Base-by-base conservation (phyloP, 2,888 invertebrate genomes). In the Sympetrum striolatum region DNA sequence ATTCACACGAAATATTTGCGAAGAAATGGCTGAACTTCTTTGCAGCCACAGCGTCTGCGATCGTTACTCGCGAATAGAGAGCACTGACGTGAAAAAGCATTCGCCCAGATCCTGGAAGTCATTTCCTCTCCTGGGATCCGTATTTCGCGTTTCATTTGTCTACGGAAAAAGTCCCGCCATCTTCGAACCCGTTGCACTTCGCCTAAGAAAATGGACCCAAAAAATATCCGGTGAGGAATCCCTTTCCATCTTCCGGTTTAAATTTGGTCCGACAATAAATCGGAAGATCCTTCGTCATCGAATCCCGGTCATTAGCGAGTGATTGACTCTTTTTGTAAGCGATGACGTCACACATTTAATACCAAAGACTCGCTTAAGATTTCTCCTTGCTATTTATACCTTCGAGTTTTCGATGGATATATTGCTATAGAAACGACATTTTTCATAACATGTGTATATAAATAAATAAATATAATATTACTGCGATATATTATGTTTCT, bases 191-290 rank as follows among this genome's bases (percentile, higher is more conserved):
- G 60, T 60, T 60, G 60, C 60, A 60, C n/a, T 60, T 15, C 60
- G 18, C 60, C 22, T 6, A 64, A 64, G 25, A 64, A 64, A 25
- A 25, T 6, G 22, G 4, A 5, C 1, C n/a, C 5, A 64, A 64
- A 64, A 64, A 64, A 64, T 64, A 10, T 1, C n/a, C 12, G 0
- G 64, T n/a, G 64, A 64, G 64, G n/a, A 64, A 64, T 64, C 60
- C n/a, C 10, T 12, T 64, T 64, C 22, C 53, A 25, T 82, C 82
- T 82, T 82, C 82, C 82, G 82, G 82, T 82, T 82, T 82, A 82
- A 82, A 82, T 82, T 82, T 60, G 82, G 82, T 82, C 58, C 58
- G 58, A 82, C 60, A 82, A 82, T 82, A 82, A 82, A 60, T 82
- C 82, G 82, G 25, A 31, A 53, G 53, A 53, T 35, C 31, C 53